Percentiles rank a stretch among this genome's conserved stretches.
These are phyloP conservation scores for Leucoraja erinaceus DNA, from an alignment of 2,113 vertebrate genomes.

Conservation along the genomic window DNA sequence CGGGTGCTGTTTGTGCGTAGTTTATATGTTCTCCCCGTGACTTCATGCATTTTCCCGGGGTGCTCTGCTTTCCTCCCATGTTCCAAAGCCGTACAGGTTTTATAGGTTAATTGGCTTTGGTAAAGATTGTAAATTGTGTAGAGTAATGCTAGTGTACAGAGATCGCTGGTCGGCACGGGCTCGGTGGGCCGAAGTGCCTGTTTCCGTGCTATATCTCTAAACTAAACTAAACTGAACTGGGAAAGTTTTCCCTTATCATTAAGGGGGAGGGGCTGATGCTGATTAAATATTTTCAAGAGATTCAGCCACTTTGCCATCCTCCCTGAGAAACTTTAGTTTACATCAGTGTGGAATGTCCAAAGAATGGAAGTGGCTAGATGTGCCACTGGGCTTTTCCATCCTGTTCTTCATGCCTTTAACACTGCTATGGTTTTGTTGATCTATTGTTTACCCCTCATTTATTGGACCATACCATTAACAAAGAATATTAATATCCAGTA, in stretches of 20 bases:
- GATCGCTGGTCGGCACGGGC: too few species aligned
- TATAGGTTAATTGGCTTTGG: too few species aligned
- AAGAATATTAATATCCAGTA: neutral
- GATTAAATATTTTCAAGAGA: neutral
- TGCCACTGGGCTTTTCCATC: neutral
- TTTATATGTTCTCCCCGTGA: too few species aligned
- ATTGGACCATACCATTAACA: neutral
- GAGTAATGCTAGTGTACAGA: too few species aligned
- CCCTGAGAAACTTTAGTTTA: neutral
- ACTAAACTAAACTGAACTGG: too few species aligned
- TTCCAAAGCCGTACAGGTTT: too few species aligned
- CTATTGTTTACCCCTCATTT: neutral
- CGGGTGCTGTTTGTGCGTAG: too few species aligned
- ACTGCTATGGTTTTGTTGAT: neutral
- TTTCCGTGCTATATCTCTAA: too few species aligned
- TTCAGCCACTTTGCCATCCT: neutral
- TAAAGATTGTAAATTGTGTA: too few species aligned
- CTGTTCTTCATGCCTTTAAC: neutral
- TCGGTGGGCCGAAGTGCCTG: too few species aligned
- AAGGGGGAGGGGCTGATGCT: neutral
- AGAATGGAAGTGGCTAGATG: neutral
- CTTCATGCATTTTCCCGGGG: too few species aligned
- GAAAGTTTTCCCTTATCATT: neutral
- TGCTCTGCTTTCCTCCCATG: too few species aligned
- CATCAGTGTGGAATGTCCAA: neutral